Conservation (phyloP, 2,113 vertebrate genomes). For the Hemicordylus capensis region DNA sequence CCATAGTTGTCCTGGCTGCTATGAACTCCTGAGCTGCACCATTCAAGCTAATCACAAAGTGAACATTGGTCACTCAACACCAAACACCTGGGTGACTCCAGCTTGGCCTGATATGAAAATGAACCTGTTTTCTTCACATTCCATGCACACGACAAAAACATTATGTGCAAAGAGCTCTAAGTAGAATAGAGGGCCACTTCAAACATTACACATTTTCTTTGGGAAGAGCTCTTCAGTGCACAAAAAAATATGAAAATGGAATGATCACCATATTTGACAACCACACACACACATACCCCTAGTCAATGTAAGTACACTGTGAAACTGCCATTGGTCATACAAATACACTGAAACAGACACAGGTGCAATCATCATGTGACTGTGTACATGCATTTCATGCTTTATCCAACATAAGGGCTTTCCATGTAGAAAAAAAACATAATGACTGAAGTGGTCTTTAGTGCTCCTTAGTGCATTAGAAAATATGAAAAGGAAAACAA, state of each 20-base stretch:
- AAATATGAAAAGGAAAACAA: constrained; percentile 32
- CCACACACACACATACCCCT: neutral
- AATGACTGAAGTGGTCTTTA: neutral
- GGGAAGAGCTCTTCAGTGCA: too few species aligned
- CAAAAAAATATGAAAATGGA: neutral
- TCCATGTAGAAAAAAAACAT: neutral
- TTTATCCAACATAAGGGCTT: neutral
- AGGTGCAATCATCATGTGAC: neutral
- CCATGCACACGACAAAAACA: neutral
- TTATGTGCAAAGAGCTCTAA: neutral
- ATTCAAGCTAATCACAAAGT: too few species aligned
- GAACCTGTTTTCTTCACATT: neutral
- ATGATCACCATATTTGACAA: neutral
- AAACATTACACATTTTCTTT: neutral
- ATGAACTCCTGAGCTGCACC: too few species aligned
- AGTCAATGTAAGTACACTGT: neutral
- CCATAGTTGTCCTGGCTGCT: too few species aligned
- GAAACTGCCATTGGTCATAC: neutral
- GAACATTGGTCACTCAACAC: too few species aligned
- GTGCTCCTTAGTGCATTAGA: neutral
- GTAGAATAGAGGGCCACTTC: neutral
- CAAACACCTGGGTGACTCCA: too few species aligned
- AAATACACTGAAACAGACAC: neutral
- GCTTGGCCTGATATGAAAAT: too few species aligned
- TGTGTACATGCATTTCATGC: neutral